Evolutionary conservation across 2,888 invertebrate genomes (phyloP), one percentile per base, ranked within the genome.

Genomic region (Trichogramma evanescens): DNA sequence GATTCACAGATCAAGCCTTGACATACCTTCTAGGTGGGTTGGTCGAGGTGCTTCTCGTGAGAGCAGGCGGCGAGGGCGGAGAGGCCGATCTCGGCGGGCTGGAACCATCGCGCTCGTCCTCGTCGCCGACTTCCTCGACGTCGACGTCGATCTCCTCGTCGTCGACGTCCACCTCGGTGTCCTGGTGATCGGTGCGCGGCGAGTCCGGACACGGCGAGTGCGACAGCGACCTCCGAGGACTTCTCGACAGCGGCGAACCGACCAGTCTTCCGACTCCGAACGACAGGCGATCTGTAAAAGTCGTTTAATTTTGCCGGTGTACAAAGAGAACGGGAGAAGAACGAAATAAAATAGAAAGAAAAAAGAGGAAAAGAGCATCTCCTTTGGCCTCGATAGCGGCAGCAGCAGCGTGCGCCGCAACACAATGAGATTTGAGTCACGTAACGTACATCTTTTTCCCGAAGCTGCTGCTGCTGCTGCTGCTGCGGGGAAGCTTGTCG

Each of bases 191-290:
- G 58, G 70, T 68, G 43, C 71, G 68, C 1, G 76, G 76, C 0
- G 79, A 77, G 45, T 76, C 76, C 1, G 75, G 73, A 61, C 74
- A 74, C 2, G 75, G 71, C 4, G 78, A 77, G 10, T 72, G 73
- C 45, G 75, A 74, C 6, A 75, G 75, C 26, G 78, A 75, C 26
- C 74, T 74, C 65, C 72, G 69, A 51, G 74, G 71, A 49, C 67
- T 71, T 62, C 73, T 69, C 51, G 68, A 66, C 10, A 74, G 67
- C 40, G 77, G 76, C 1, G 77, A 77, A 40, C 77, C 84, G 43
- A 93, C 89, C 68, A 93, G 80, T 63, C 92, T 86, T 76, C 86
- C 90, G 71, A 93, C 88, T 62, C 92, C 91, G 71, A 92, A 93
- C 71, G 91, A 91, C 71, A 92, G 86, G 74, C 88, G 87, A 72